Conservation (phyloP, 2,888 invertebrate genomes). For the Scaptomyza flava region DNA sequence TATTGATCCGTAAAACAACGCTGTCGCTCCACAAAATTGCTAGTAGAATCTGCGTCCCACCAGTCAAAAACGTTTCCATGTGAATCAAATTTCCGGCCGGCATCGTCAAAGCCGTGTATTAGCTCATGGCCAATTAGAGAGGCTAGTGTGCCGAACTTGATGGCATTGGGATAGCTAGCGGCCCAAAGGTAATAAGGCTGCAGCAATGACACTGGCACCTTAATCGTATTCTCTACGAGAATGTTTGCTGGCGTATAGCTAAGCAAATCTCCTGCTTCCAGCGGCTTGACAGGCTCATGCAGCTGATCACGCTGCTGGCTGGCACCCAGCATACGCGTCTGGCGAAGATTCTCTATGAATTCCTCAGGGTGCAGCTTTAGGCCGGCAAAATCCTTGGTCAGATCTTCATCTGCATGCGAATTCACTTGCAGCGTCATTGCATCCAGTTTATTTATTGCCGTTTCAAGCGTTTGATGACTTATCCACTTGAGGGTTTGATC, state of each 20-base stretch:
- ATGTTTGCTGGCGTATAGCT: conserved; percentile 77
- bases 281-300: conserved; percentile 60
- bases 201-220: conserved; percentile 76
- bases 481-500: conserved; percentile 68
- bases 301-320: conserved; percentile 38
- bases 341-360: conserved; percentile 65
- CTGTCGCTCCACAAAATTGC: conserved; percentile 61
- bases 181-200: conserved; percentile 79
- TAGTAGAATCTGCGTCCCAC: conserved; percentile 76
- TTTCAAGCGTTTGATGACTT: conserved; percentile 45
- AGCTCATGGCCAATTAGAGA: conserved; percentile 79
- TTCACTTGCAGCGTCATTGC: conserved; percentile 74
- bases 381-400: conserved; percentile 68
- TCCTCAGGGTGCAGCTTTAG: conserved; percentile 58
- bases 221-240: conserved; percentile 74
- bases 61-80: conserved; percentile 71
- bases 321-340: conserved; percentile 9
- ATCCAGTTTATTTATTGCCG: conserved; percentile 70
- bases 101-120: conserved; percentile 81
- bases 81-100: conserved; percentile 76
- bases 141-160: conserved; percentile 78
- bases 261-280: conserved; percentile 53
- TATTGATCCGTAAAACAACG: conserved; percentile 80
- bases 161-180: conserved; percentile 72
- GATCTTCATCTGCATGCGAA: conserved; percentile 62